These are phyloP conservation scores for Phyllostomus discolor DNA, from an alignment of 2,113 vertebrate genomes.

Conservation along the genomic window DNA sequence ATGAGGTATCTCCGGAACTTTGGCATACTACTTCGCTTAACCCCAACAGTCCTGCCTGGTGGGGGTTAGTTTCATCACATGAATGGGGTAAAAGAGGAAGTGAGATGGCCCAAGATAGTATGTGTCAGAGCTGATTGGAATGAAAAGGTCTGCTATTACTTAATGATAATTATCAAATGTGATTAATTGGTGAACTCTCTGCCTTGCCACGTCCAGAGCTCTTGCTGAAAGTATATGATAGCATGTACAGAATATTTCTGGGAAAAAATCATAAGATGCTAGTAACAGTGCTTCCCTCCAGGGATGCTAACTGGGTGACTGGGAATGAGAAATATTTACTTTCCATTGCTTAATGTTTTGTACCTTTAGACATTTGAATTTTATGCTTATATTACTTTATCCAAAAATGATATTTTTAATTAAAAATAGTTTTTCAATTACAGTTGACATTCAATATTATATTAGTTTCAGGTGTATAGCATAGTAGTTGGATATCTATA, in stretches of 20 bases:
- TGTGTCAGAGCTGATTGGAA: background rate
- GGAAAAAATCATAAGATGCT: background rate
- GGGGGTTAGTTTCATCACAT: background rate
- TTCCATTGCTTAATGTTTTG: background rate
- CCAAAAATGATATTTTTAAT: background rate
- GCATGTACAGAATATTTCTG: background rate
- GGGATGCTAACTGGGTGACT: background rate
- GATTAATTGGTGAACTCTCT: background rate
- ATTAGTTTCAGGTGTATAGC: background rate
- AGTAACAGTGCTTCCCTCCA: background rate
- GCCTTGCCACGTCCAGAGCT: background rate
- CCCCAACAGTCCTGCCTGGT: background rate
- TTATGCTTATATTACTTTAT: background rate
- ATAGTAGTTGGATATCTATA: background rate
- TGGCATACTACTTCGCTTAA: background rate
- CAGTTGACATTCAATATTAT: background rate
- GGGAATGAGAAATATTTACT: background rate
- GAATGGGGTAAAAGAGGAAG: background rate
- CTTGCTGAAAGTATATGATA: background rate
- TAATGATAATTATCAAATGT: background rate
- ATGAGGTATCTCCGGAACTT: background rate
- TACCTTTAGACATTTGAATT: background rate
- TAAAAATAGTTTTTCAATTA: background rate
- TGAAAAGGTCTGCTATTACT: background rate
- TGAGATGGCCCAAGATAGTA: background rate